Evolutionary conservation across 2,797 vertebrate species (phyloP).

Genomic region (Rhynchotus rufescens): DNA sequence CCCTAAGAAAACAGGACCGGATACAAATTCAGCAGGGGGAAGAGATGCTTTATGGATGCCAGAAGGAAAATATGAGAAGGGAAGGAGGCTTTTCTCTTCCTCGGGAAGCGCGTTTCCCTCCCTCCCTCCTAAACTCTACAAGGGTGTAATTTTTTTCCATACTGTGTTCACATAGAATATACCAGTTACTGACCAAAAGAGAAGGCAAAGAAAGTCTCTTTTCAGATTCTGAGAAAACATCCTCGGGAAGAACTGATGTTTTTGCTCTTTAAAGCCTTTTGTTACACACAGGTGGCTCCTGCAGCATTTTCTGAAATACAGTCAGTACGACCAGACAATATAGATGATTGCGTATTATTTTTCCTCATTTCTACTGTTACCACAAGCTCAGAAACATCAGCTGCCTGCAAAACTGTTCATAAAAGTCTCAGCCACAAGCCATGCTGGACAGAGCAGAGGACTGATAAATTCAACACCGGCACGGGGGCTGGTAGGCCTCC

Average conservation of each 20-base stretch:
- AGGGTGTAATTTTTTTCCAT: not conserved
- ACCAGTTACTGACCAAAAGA: not conserved
- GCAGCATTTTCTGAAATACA: not conserved
- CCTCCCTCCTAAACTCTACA: not conserved
- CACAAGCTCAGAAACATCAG: not conserved
- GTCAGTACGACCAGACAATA: not conserved
- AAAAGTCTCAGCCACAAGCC: not conserved
- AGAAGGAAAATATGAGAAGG: not conserved
- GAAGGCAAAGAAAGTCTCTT: not conserved
- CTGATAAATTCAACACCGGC: conserved; percentile 60
- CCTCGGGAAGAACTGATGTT: not conserved
- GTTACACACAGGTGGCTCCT: not conserved
- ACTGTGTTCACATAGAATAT: not conserved
- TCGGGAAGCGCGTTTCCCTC: not conserved
- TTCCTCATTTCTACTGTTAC: not conserved
- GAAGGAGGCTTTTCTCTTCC: not conserved
- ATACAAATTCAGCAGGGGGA: conserved; percentile 6
- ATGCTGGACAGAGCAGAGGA: not conserved
- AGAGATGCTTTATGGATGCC: not conserved
- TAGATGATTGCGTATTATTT: not conserved
- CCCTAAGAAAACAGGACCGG: not conserved
- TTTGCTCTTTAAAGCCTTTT: not conserved
- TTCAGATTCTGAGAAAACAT: not conserved
- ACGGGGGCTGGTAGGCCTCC: conserved; percentile 35
- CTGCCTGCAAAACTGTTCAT: rapidly evolving